phyloP scores from a whole-genome alignment of 2,797 vertebrate genomes.

The Sardinella longiceps region DNA sequence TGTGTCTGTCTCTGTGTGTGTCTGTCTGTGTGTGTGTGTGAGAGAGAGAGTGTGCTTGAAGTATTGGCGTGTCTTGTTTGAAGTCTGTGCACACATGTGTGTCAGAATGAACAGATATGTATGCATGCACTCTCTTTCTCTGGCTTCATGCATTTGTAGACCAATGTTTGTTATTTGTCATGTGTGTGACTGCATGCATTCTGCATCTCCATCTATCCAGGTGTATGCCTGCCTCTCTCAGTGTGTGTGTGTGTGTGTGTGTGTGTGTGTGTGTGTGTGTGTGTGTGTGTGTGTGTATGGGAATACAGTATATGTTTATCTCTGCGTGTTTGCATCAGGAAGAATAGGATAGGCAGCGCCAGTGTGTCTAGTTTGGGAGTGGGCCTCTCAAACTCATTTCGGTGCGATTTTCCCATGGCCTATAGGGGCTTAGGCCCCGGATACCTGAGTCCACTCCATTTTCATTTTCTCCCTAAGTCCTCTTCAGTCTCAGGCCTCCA shows the following conservation, averaged over 20 bases:
- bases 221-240: too few relatives aligned
- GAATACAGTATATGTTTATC: too few relatives aligned
- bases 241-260: not conserved
- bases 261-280: not conserved
- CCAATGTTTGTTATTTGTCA: not conserved
- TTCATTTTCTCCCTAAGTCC: conserved; percentile 42
- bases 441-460: conserved; percentile 30
- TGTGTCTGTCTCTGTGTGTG: not conserved
- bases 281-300: too few relatives aligned
- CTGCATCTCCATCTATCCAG: not conserved
- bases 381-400: conserved; percentile 26
- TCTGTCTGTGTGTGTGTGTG: not conserved
- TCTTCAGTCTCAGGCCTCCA: not conserved
- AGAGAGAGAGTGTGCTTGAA: not conserved
- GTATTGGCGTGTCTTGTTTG: not conserved
- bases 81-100: not conserved
- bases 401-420: conserved; percentile 36
- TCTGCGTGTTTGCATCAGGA: not conserved
- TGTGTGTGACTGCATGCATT: not conserved
- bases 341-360: not conserved
- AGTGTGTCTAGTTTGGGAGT: conserved; percentile 6
- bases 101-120: not conserved
- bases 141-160: not conserved
- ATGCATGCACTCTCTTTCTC: not conserved
- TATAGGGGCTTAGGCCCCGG: conserved; percentile 13